Evolutionary conservation across 2,113 vertebrate species (phyloP).

Genomic region (Protobothrops flavoviridis): DNA sequence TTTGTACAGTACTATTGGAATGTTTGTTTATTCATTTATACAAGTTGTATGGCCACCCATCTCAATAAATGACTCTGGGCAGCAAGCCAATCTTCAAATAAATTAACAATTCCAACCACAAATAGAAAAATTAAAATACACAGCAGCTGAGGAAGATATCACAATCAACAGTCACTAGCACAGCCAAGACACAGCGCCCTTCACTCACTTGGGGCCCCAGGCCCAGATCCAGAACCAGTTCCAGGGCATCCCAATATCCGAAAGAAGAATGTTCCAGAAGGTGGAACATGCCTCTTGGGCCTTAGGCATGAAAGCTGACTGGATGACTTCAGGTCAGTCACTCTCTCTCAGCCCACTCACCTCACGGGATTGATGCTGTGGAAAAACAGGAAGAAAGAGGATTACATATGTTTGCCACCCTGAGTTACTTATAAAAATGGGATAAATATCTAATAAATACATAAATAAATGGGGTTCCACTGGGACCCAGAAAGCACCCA

Average conservation of each 20-base stretch:
- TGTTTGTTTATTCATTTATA: neutral
- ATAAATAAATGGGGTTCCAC: neutral
- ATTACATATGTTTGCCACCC: neutral
- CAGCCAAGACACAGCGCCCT: neutral
- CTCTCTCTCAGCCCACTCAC: neutral
- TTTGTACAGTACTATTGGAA: neutral
- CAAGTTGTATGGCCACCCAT: neutral
- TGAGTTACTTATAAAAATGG: neutral
- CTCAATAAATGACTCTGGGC: neutral
- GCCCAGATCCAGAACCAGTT: neutral
- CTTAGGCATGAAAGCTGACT: neutral
- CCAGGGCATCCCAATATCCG: neutral
- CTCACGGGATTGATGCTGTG: neutral
- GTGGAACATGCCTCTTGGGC: neutral
- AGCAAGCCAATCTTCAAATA: neutral
- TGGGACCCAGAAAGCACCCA: neutral
- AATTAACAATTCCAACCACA: neutral
- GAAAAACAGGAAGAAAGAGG: neutral
- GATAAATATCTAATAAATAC: neutral
- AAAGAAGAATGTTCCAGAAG: neutral
- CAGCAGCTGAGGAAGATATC: neutral
- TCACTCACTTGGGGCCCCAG: neutral
- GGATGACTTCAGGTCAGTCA: neutral
- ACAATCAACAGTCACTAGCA: neutral
- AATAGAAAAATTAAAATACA: neutral